Percentiles rank a stretch among this genome's conserved stretches.
These are phyloP conservation scores for Palythoa heliodiscus DNA, from an alignment of 92 coral and sea anemone species.

Conservation along the genomic window DNA sequence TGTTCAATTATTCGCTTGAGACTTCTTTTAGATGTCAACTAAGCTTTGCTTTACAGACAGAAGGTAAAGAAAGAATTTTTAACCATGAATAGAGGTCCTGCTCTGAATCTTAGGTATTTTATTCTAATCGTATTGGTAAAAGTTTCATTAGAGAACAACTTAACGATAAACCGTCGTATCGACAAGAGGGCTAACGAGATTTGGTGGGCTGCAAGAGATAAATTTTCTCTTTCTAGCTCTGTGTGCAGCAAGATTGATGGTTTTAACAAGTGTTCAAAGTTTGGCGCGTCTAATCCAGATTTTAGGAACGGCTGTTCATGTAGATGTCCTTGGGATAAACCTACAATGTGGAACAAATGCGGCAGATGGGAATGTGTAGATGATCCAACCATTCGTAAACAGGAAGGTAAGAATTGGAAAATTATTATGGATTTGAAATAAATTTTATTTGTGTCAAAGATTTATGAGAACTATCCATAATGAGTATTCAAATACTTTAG, in stretches of 20 bases:
- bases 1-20: neutral
- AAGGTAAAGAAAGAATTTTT: neutral
- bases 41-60: neutral
- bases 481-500: no score
- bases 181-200: slow-evolving; percentile 3
- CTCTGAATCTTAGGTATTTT: neutral
- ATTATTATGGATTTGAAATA: neutral
- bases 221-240: neutral
- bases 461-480: no score
- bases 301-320: neutral
- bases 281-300: neutral
- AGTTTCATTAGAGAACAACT: neutral
- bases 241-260: neutral
- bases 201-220: slow-evolving; percentile 27
- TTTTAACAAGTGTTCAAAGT: neutral
- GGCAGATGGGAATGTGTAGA: slow-evolving; percentile 25
- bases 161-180: neutral
- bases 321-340: neutral
- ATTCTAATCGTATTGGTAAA: neutral
- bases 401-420: slow-evolving; percentile 6
- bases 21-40: neutral
- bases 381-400: slow-evolving; percentile 28
- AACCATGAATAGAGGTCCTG: neutral
- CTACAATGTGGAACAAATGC: slow-evolving; percentile 13
- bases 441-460: no score